phyloP scores from a whole-genome alignment of 2,888 invertebrate genomes.

The Oscheius sp. region DNA sequence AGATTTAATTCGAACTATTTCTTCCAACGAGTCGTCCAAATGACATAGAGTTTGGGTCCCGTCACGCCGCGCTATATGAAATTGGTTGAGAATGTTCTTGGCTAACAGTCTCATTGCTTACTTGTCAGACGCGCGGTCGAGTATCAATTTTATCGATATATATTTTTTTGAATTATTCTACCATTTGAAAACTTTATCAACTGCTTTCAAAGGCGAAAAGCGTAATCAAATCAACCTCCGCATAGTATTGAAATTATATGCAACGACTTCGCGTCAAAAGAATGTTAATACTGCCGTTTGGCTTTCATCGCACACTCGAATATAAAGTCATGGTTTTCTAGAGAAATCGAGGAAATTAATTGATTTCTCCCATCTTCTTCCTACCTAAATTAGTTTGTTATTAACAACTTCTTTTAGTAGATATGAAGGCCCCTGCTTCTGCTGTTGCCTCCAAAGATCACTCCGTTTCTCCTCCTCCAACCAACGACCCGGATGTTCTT shows the following conservation, averaged over 20 bases:
- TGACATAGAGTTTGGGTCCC: neutral
- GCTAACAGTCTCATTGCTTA: neutral
- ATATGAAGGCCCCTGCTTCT: constrained; percentile 24
- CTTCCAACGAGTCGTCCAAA: neutral
- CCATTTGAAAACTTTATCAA: no score
- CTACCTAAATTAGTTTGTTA: no score
- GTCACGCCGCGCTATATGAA: constrained; percentile 8
- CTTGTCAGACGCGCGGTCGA: neutral
- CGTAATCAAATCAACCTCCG: no score
- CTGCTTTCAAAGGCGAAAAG: no score
- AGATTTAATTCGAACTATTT: neutral
- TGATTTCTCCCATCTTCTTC: neutral
- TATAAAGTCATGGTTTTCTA: no score
- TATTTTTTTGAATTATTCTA: no score
- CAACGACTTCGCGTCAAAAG: no score
- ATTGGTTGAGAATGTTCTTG: constrained; percentile 8
- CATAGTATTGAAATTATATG: no score
- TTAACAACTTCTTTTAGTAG: constrained; percentile 19
- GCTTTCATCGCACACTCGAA: no score
- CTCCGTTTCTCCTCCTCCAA: neutral
- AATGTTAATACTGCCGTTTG: no score
- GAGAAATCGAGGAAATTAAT: no score
- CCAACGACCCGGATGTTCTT: neutral
- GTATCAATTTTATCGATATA: no score
- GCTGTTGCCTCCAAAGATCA: neutral